Conservation (phyloP, 2,797 vertebrate genomes). For the Phyllotis vaccarum region DNA sequence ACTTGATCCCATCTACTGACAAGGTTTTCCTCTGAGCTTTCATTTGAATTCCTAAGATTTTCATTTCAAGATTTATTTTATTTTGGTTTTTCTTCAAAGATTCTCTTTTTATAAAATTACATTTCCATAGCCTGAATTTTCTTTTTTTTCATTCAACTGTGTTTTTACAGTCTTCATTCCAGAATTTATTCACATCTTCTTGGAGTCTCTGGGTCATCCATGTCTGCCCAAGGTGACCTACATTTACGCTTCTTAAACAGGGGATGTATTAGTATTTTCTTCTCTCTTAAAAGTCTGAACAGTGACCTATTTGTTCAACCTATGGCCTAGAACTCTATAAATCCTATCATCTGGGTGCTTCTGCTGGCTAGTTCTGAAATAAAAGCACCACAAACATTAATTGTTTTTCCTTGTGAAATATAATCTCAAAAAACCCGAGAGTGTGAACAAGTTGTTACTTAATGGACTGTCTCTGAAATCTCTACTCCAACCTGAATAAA, state of each 20-base stretch:
- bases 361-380: background rate
- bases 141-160: no score
- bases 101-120: background rate
- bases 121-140: background rate
- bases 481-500: background rate
- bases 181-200: background rate
- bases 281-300: background rate
- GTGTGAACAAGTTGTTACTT: conserved; percentile 1
- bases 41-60: background rate
- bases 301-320: background rate
- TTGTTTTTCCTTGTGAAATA: conserved; percentile 9
- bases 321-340: background rate
- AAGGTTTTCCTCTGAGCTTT: background rate
- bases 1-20: background rate
- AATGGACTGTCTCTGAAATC: background rate
- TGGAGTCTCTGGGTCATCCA: background rate
- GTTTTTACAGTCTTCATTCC: background rate
- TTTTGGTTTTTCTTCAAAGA: background rate
- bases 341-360: background rate
- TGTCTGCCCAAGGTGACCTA: background rate
- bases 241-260: background rate
- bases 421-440: conserved; percentile 34
- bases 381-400: background rate
- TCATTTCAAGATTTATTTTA: background rate
- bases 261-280: background rate